phyloP scores from a whole-genome alignment of 1,140 invertebrate species.

The Neodiprion virginianus region DNA sequence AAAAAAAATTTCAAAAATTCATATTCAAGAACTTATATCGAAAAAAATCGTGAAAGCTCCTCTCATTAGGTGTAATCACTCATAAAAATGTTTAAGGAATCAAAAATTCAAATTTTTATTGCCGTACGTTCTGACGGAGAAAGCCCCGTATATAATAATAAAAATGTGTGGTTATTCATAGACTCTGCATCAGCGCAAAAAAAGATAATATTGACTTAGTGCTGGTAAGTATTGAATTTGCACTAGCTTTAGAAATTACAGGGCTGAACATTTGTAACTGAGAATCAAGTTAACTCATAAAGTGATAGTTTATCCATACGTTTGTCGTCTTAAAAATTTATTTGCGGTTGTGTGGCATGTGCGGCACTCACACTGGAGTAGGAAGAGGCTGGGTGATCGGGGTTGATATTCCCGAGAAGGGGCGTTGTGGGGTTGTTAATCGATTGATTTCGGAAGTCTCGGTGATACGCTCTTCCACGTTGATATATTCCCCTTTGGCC shows the following conservation, averaged over 20 bases:
- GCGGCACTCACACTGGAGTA: slow-evolving; percentile 57
- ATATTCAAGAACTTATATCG: too few species aligned
- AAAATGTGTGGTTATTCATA: not conserved
- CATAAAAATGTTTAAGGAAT: too few species aligned
- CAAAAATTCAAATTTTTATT: too few species aligned
- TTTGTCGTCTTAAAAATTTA: not conserved
- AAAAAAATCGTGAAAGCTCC: too few species aligned
- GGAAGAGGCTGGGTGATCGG: slow-evolving; percentile 54
- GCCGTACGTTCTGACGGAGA: too few species aligned
- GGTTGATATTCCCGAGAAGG: slow-evolving; percentile 51
- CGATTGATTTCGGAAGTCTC: slow-evolving; percentile 31
- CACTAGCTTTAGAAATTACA: slow-evolving; percentile 3
- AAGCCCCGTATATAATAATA: too few species aligned
- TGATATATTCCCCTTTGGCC: slow-evolving; percentile 36
- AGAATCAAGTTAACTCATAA: not conserved
- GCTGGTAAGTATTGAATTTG: slow-evolving; percentile 8
- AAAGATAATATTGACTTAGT: not conserved
- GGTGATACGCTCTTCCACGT: slow-evolving; percentile 30
- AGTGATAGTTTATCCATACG: slow-evolving; percentile 8
- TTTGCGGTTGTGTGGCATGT: slow-evolving; percentile 14
- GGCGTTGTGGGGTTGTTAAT: slow-evolving; percentile 46
- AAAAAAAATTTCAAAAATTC: too few species aligned
- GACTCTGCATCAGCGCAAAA: not conserved
- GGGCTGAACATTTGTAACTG: slow-evolving; percentile 4
- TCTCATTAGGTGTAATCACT: too few species aligned